Base-by-base conservation (phyloP, 1,140 invertebrate species). In the Hypsibius dujardini region DNA sequence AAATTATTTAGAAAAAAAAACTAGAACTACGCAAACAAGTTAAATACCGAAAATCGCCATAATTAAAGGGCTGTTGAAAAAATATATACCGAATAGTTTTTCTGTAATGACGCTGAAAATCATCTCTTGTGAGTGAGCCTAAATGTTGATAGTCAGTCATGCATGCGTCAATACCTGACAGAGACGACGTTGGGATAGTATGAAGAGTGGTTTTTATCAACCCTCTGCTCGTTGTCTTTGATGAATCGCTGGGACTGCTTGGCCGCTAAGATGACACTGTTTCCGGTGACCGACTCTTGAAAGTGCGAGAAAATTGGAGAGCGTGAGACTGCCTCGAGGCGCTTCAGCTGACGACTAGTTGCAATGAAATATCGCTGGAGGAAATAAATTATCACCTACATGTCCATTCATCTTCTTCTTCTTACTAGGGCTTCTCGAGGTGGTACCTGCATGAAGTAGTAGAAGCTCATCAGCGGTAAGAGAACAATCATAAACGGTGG, bases 301-400 rank as follows among this genome's bases (percentile, higher is more conserved):
- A 56, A 56, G 50, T 56, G 50, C 7, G 50, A 56, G 80, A 95
- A 98, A 76, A 98, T 96, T 0, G 95, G 95, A 12, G 93, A 97
- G 69, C 93, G 84, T n/a, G 90, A 92, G 0, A 95, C 87, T 0
- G 94, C 96, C 79, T 98, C 94, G 46, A 98, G 78, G 60, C 95
- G 84, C 82, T 95, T 97, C 71, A 98, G 79, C 78, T 98, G 95
- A 46, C 95, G 81, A 1, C 93, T 96, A 0, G 93, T 90, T 1
- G 87, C 83, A 62, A 98, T 90, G 79, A 97, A 98, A 81, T 96
- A 93, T 74, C 90, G 86, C 85, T 96, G 86, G 40, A 81, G 76
- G 72, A 77, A 78, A 59, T 77, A 72, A 69, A 77, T 28, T 46
- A 47, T 3, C 69, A 71, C 28, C 28, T 28, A 28, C 28, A 28